These are phyloP conservation scores for Gorsachius magnificus DNA, from an alignment of 2,797 vertebrate genomes.

Conservation along the genomic window DNA sequence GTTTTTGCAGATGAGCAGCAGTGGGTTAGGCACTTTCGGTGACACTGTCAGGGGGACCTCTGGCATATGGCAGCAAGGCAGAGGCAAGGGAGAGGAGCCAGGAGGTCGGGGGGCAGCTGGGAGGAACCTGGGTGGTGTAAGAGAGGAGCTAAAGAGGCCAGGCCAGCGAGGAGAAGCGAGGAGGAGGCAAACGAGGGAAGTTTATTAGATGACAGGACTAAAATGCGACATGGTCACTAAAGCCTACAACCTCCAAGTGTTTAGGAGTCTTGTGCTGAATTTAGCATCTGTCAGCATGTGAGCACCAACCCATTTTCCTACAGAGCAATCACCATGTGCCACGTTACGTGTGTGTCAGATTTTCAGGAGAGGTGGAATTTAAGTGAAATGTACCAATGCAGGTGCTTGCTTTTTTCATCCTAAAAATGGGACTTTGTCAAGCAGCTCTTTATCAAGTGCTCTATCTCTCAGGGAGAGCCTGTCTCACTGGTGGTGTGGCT, in stretches of 20 bases:
- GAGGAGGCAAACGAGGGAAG: neutral
- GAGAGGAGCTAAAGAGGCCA: neutral
- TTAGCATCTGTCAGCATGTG: neutral
- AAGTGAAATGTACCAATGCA: neutral
- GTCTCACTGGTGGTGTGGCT: neutral
- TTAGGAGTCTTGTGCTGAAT: neutral
- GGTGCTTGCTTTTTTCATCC: neutral
- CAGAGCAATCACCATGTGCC: neutral
- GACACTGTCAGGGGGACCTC: neutral
- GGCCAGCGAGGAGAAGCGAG: neutral
- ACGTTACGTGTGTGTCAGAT: neutral
- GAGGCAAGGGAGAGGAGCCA: neutral
- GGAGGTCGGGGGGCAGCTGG: neutral
- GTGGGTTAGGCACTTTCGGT: neutral
- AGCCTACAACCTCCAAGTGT: neutral
- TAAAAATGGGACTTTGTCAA: neutral
- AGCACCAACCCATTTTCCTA: neutral
- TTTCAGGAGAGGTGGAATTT: neutral
- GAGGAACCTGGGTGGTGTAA: neutral
- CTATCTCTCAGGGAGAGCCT: neutral
- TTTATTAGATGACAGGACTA: neutral
- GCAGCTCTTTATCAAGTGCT: neutral
- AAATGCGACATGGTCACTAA: neutral
- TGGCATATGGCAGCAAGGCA: neutral
- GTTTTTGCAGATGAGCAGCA: neutral